A percentile compares a stretch with the other conserved stretches of the same genome.
These are phyloP conservation scores for Callyntrura sp. DNA, from an alignment of 2,888 invertebrate species.

Conservation along the genomic window DNA sequence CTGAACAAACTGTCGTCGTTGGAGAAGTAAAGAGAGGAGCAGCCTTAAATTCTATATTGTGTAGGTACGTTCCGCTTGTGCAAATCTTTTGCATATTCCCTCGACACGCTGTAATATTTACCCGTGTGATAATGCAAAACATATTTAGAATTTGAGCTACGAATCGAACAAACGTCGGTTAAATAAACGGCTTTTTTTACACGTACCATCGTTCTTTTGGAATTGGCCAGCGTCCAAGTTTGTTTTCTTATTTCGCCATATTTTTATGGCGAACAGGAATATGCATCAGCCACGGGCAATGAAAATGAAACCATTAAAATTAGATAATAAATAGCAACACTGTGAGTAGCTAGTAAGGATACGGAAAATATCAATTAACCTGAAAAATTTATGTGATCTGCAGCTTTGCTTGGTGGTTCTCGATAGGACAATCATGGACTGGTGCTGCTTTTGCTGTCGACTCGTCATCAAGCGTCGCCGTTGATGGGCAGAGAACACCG, in stretches of 20 bases:
- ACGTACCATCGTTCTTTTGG: constrained; percentile 4
- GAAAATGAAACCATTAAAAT: constrained; percentile 20
- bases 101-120: no score
- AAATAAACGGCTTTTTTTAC: no score
- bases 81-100: no score
- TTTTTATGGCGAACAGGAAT: neutral
- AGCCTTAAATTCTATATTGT: no score
- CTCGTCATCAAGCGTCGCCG: constrained; percentile 82
- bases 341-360: no score
- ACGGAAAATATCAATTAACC: constrained; percentile 64
- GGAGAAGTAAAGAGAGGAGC: no score
- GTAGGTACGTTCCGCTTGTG: no score
- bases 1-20: constrained; percentile 18
- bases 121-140: no score
- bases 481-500: constrained; percentile 85
- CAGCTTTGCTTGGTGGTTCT: constrained; percentile 62
- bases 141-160: no score
- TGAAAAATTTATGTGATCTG: constrained; percentile 74
- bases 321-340: no score
- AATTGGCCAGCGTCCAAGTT: constrained; percentile 16
- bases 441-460: constrained; percentile 71
- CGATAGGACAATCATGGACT: constrained; percentile 73
- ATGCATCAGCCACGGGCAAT: neutral
- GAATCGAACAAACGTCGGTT: no score
- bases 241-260: neutral